phyloP scores from a whole-genome alignment of 2,113 vertebrate genomes.

The Phainopepla nitens region DNA sequence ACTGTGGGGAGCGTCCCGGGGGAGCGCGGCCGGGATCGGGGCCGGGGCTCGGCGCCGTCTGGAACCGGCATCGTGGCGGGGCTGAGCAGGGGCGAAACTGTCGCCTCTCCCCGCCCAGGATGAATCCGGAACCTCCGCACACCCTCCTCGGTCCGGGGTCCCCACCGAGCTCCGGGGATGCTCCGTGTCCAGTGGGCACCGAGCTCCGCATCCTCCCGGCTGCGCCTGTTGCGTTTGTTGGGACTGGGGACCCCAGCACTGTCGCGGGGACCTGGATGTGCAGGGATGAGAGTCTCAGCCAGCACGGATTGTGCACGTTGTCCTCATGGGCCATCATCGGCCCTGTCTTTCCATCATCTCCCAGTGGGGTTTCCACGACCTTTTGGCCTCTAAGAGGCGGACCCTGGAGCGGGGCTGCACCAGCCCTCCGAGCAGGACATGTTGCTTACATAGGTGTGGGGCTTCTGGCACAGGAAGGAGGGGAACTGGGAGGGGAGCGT shows the following conservation, averaged over 20 bases:
- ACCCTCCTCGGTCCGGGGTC: neutral
- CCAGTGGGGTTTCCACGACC: neutral
- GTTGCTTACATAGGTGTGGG: rapidly evolving
- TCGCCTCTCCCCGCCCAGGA: neutral
- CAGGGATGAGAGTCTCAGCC: neutral
- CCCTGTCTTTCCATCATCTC: rapidly evolving
- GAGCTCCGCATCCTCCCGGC: neutral
- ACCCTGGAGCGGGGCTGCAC: neutral
- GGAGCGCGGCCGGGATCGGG: neutral
- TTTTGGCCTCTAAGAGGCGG: neutral
- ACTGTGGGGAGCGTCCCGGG: neutral
- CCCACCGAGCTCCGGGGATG: neutral
- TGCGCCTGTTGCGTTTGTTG: neutral
- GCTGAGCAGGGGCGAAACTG: neutral
- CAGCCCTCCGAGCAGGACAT: neutral
- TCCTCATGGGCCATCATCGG: neutral
- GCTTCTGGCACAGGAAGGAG: neutral
- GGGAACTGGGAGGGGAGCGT: neutral
- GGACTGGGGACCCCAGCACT: rapidly evolving
- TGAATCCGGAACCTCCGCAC: neutral
- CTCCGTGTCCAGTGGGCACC: neutral
- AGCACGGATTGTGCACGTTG: neutral
- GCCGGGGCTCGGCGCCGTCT: neutral
- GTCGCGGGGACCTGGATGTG: neutral
- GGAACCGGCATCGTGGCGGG: neutral